phyloP scores from a whole-genome alignment of 2,888 invertebrate genomes.

The Clunio marinus region DNA sequence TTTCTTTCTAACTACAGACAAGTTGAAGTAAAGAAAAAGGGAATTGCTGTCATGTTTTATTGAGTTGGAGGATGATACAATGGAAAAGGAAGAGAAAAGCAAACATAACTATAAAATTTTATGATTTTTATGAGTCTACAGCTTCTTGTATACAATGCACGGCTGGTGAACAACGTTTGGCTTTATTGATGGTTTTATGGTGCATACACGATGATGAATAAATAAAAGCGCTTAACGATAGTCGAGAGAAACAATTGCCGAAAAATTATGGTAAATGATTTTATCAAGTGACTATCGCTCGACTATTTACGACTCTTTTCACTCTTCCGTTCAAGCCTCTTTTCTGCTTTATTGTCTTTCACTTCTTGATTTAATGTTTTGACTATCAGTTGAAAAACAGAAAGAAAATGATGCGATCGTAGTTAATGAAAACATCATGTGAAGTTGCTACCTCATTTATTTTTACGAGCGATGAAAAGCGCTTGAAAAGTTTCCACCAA shows the following conservation, averaged over 20 bases:
- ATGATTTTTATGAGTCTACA: constrained; percentile 24
- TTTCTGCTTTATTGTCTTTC: constrained; percentile 4
- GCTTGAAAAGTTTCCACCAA: too few relatives aligned
- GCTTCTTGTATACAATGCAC: constrained; percentile 16
- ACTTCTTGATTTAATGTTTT: not conserved
- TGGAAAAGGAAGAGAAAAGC: not conserved
- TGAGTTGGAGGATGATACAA: not conserved
- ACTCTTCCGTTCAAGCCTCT: constrained; percentile 17
- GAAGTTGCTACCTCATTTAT: constrained; percentile 4
- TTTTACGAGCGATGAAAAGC: not conserved
- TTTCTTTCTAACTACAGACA: not conserved
- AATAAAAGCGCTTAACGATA: not conserved
- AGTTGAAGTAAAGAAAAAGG: not conserved
- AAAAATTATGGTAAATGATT: constrained; percentile 30
- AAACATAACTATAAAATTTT: constrained; percentile 33
- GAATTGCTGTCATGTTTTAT: not conserved
- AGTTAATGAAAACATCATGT: constrained; percentile 1
- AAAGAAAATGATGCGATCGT: not conserved
- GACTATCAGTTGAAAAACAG: not conserved
- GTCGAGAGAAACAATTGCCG: not conserved
- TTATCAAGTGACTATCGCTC: constrained; percentile 23
- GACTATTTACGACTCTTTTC: not conserved
- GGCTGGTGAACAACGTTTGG: not conserved
- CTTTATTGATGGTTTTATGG: constrained; percentile 32
- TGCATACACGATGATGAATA: constrained; percentile 26